Evolutionary conservation across 2,797 vertebrate species (phyloP), one percentile per base, ranked within the genome.

Genomic region (Moxostoma hubbsi): DNA sequence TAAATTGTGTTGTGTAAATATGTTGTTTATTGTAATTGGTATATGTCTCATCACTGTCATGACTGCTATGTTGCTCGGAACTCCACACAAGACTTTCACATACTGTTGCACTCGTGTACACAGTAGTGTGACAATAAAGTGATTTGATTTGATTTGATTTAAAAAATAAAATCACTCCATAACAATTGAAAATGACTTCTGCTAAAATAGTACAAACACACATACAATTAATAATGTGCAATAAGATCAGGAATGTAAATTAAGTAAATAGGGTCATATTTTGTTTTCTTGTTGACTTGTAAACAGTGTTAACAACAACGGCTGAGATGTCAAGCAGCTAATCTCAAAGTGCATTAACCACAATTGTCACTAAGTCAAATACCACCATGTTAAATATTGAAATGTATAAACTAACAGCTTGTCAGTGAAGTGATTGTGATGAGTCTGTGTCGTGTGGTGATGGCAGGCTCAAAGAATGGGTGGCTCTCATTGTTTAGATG

Each of bases 401-500:
- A 8, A 4, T 24, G 5, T 7, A 64, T 46, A 9, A 15, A 12
- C 1, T 9, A 7, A 64, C 24, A 45, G 11, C 3, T 15, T 9
- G 8, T 46, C 63, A 1, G 9, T 50, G 6, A 11, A 71, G 13
- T 5, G 0, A 43, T 2, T 55, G 67, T 55, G 8, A 5, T 45
- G 6, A 24, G 24, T n/a, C 16, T 7, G 11, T 57, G 53, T 4
- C 43, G 9, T 46, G n/a, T 4, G 50, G 53, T 57, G 43, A 54
- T 43, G 51, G 13, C n/a, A 36, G 8, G 67, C 8, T 51, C 49
- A 51, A 9, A 67, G 10, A 24, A 13, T 0, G 0, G 6, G 5
- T 69, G 18, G 24, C 67, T 54, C 9, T 55, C 57, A 57, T 71
- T 57, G 68, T 71, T 71, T 9, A 11, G 15, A 66, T 10, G 13